Base-by-base conservation (phyloP, 2,888 invertebrate genomes). In the Drosophila atripex region DNA sequence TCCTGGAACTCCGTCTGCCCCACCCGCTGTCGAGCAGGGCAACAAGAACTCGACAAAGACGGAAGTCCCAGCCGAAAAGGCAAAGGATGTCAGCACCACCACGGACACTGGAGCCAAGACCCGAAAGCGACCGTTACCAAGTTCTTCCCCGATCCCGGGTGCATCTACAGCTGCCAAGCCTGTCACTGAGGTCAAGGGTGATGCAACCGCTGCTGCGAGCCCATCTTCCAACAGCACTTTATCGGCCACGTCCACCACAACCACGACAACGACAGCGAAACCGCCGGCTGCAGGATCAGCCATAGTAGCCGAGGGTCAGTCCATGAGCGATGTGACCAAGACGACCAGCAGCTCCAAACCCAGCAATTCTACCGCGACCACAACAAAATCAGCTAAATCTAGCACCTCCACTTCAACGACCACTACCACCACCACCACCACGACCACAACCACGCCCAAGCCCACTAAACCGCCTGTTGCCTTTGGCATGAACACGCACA, bases 391-490 rank as follows among this genome's bases (percentile, higher is more conserved):
- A 12, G 35, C 35, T 35, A n/a, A 1, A 2, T 14, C 28, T 2
- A 82, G 78, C 0, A 84, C 84, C 0, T 84, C 84, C 0, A 80
- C 84, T 0, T 84, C 89, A 0, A 85, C 89, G 0, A 90, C 90
- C 18, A 56, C 71, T 6, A 69, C 63, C 1, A 68, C 80, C 7
- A 79, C 78, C 0, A 85, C 84, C 0, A 80, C 84, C 0, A 82
- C 79, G 0, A 83, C 84, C 0, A 85, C 89, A 0, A 85, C 89
- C 0, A 90, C 90, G n/a, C 88, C 85, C 46, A 92, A 90, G 73
- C 92, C 92, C 9, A 93, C 92, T 65, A 93, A 94, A 78, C 94
- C 93, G 4, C 91, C 89, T n/a, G 89, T 93, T 6, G 93, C 93
- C 0, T 86, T 90, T 45, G 91, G 92, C 51, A 90, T 91, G 59